Conservation (phyloP, 2,113 vertebrate species). For the Aldabrachelys gigantea region DNA sequence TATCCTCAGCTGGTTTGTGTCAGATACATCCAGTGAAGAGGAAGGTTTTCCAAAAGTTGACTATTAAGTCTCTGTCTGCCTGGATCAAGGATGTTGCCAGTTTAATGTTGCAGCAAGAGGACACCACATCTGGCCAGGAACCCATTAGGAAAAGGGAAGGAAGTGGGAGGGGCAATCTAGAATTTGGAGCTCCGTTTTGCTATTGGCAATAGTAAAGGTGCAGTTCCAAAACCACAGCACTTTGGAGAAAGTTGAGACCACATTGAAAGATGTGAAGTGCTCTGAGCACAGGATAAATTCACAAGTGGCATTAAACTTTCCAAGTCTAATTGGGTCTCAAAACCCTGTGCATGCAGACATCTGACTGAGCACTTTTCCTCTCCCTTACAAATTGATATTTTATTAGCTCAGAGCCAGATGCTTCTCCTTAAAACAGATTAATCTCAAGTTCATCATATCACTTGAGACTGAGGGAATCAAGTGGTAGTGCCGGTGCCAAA, state of each 20-base stretch:
- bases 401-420: conserved; percentile 75
- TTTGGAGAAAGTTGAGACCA: neutral
- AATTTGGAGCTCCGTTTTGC: neutral
- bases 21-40: conserved; percentile 43
- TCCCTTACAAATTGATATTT: conserved; percentile 70
- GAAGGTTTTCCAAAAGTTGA: conserved; percentile 73
- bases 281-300: neutral
- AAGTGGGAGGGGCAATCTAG: neutral
- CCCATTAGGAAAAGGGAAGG: neutral
- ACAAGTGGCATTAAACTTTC: conserved; percentile 20
- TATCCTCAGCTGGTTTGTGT: conserved; percentile 70
- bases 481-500: conserved; percentile 8
- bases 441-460: conserved; percentile 59
- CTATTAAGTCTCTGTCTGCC: conserved; percentile 59
- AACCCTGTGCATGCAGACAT: neutral
- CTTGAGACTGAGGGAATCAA: neutral
- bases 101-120: conserved; percentile 63
- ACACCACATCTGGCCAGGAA: conserved; percentile 61
- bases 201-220: neutral
- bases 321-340: conserved; percentile 28
- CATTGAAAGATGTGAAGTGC: neutral
- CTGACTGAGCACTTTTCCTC: conserved; percentile 46
- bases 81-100: conserved; percentile 60
- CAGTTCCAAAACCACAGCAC: rapidly evolving
- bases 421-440: conserved; percentile 73